Percentiles rank a stretch among this genome's conserved stretches.
Evolutionary conservation across 2,888 invertebrate genomes (phyloP).

Genomic region (Fragum sueziense): DNA sequence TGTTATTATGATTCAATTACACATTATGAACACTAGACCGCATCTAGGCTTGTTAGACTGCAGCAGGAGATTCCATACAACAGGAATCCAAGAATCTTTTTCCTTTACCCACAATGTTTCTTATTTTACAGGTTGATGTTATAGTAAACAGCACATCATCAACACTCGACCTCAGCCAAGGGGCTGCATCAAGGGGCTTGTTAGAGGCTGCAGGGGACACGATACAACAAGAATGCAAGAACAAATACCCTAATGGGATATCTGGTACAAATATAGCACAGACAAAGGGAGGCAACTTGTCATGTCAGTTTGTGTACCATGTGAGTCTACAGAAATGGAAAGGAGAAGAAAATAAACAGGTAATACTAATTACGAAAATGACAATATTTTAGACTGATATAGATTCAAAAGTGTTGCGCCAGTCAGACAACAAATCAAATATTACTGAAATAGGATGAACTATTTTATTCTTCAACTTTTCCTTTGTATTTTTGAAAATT

Average conservation of each 20-base stretch:
- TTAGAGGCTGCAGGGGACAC: conserved; percentile 47
- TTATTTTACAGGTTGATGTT: conserved; percentile 57
- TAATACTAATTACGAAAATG: neutral
- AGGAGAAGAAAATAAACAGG: conserved; percentile 22
- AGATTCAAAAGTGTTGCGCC: no score
- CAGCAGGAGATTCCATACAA: no score
- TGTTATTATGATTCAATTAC: no score
- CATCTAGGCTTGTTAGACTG: no score
- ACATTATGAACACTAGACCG: no score
- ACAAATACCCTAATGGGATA: conserved; percentile 59
- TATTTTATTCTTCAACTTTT: no score
- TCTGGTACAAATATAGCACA: conserved; percentile 50
- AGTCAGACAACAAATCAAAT: no score
- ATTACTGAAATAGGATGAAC: no score
- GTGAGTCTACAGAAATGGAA: conserved; percentile 60
- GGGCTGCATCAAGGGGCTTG: conserved; percentile 52
- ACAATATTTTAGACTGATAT: no score
- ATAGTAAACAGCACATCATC: conserved; percentile 63
- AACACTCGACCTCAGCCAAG: conserved; percentile 55
- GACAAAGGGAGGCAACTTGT: conserved; percentile 62
- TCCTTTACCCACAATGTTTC: no score
- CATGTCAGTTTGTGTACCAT: conserved; percentile 67
- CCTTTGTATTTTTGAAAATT: no score
- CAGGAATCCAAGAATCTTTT: no score
- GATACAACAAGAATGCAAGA: conserved; percentile 59